Percentiles rank a stretch among this genome's conserved stretches.
Conservation (phyloP, 2,888 invertebrate genomes). For the Octonoba sinensis region DNA sequence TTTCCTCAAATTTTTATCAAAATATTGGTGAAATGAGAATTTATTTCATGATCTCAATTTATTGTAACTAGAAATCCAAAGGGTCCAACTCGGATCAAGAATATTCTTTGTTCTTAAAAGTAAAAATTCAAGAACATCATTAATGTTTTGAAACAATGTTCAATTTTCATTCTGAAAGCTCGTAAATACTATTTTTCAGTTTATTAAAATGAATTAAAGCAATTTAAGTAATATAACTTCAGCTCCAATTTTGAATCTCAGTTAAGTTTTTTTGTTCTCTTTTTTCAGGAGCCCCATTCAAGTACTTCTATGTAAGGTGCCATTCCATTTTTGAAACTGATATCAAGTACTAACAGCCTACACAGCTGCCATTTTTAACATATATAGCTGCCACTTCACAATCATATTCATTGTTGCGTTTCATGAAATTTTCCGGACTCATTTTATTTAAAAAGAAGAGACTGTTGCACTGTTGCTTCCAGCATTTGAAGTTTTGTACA, state of each 20-base stretch:
- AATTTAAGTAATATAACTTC: too few relatives aligned
- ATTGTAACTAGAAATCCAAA: too few relatives aligned
- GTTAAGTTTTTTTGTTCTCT: background rate
- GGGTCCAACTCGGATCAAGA: too few relatives aligned
- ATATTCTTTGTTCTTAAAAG: too few relatives aligned
- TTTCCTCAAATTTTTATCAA: too few relatives aligned
- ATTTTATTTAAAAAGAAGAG: constrained; percentile 32
- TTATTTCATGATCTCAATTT: too few relatives aligned
- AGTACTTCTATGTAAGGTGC: constrained; percentile 47
- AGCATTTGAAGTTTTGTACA: constrained; percentile 59
- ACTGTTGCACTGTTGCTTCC: constrained; percentile 35
- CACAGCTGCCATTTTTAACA: constrained; percentile 30
- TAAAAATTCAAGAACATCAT: too few relatives aligned
- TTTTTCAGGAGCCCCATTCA: constrained; percentile 54
- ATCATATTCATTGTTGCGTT: constrained; percentile 29
- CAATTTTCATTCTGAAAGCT: too few relatives aligned
- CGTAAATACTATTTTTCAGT: too few relatives aligned
- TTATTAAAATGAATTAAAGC: too few relatives aligned
- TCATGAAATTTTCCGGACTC: constrained; percentile 8
- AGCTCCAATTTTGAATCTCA: background rate
- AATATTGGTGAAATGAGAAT: too few relatives aligned
- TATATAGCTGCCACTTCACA: constrained; percentile 26
- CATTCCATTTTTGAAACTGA: constrained; percentile 49
- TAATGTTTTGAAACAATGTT: too few relatives aligned
- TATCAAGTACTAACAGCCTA: constrained; percentile 13